Evolutionary conservation across 2,888 invertebrate genomes (phyloP).

Genomic region (Nycteola revayana): DNA sequence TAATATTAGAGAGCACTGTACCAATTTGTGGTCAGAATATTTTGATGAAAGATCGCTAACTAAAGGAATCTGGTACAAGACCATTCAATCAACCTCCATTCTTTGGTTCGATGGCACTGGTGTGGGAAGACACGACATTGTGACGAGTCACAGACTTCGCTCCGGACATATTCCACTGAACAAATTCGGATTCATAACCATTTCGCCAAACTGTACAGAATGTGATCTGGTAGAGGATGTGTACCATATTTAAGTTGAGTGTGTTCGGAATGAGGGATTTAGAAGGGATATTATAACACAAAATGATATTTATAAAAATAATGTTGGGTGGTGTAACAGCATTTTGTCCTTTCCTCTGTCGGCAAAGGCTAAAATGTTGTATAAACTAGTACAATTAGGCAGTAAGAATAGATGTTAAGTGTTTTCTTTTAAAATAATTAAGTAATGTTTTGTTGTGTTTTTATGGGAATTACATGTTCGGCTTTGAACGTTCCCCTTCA

Average conservation of each 20-base stretch:
- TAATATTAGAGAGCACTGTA: neutral
- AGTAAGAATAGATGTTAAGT: too few relatives aligned
- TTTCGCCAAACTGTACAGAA: neutral
- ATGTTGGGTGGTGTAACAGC: too few relatives aligned
- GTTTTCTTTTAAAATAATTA: too few relatives aligned
- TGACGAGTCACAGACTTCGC: neutral
- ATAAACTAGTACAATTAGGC: too few relatives aligned
- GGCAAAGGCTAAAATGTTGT: too few relatives aligned
- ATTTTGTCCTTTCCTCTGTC: too few relatives aligned
- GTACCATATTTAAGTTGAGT: neutral
- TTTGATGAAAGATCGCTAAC: neutral
- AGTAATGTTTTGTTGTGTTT: too few relatives aligned
- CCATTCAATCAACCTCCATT: neutral
- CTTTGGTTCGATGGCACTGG: neutral
- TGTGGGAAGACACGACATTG: neutral
- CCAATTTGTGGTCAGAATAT: neutral
- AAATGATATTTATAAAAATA: too few relatives aligned
- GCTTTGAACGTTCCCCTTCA: too few relatives aligned
- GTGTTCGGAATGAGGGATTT: neutral
- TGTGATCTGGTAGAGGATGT: slow-evolving; percentile 1
- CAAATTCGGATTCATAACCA: neutral
- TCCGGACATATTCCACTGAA: neutral
- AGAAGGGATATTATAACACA: neutral
- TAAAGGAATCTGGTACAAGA: neutral
- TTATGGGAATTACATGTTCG: too few relatives aligned